These are phyloP conservation scores for Drosophila engyochracea DNA, from an alignment of 2,888 invertebrate species.

Conservation along the genomic window DNA sequence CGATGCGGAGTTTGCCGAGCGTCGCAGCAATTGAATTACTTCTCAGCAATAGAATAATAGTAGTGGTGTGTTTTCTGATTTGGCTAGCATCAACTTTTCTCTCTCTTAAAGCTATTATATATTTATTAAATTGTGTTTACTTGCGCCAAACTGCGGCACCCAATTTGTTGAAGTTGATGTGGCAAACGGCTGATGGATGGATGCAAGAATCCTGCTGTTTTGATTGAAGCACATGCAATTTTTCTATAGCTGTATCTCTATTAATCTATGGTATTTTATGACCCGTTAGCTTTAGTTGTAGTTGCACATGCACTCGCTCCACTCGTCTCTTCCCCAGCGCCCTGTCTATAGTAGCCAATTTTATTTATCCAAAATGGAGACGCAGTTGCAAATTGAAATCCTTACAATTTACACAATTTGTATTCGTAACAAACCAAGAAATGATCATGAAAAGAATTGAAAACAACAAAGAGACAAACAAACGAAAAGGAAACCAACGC, in stretches of 20 bases:
- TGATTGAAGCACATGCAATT: conserved; percentile 9
- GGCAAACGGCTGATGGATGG: neutral
- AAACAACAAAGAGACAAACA: neutral
- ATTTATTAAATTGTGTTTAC: conserved; percentile 63
- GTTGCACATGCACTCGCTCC: conserved; percentile 22
- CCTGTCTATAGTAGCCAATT: conserved; percentile 40
- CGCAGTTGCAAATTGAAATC: conserved; percentile 15
- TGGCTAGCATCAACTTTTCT: conserved; percentile 39
- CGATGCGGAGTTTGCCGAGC: conserved; percentile 65
- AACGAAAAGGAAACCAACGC: conserved; percentile 26
- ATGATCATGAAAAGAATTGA: neutral
- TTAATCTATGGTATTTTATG: conserved; percentile 25
- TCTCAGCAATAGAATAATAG: neutral
- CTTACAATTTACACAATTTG: conserved; percentile 14
- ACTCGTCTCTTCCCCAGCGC: neutral
- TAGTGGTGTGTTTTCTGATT: conserved; percentile 29
- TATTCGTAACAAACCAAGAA: conserved; percentile 5
- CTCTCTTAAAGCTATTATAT: conserved; percentile 58
- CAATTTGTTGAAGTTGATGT: neutral
- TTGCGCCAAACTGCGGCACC: conserved; percentile 16
- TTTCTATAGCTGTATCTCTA: conserved; percentile 33
- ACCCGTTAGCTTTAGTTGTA: conserved; percentile 37
- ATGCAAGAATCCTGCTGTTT: neutral
- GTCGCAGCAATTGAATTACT: conserved; percentile 73
- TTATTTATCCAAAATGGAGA: conserved; percentile 35